phyloP scores from a whole-genome alignment of 2,888 invertebrate genomes.

The Drosophila dives region DNA sequence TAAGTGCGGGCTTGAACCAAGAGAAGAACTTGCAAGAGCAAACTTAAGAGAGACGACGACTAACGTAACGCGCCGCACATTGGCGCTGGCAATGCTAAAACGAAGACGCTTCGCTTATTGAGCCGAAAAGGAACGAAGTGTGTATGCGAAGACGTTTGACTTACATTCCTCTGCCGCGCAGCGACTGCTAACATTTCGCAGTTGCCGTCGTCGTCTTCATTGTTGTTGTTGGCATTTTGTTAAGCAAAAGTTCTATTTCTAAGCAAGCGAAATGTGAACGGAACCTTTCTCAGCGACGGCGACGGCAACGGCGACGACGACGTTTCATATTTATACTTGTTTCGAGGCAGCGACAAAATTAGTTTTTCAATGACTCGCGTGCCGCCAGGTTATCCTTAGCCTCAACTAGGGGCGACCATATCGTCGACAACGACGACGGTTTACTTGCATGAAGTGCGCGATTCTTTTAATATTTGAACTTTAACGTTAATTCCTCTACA shows the following conservation, averaged over 20 bases:
- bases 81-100: conserved; percentile 20
- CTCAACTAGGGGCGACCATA: conserved; percentile 17
- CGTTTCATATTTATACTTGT: conserved; percentile 83
- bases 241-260: conserved; percentile 79
- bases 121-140: conserved; percentile 57
- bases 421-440: conserved; percentile 2
- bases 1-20: background rate
- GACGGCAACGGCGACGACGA: background rate
- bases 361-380: conserved; percentile 84
- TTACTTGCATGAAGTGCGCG: background rate
- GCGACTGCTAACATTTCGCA: conserved; percentile 22
- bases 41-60: conserved; percentile 51
- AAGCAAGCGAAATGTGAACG: conserved; percentile 67
- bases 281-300: conserved; percentile 63
- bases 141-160: conserved; percentile 72
- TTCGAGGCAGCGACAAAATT: conserved; percentile 78
- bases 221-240: conserved; percentile 21
- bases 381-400: conserved; percentile 73
- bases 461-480: background rate
- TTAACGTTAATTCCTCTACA: background rate
- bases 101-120: conserved; percentile 57
- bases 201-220: conserved; percentile 5
- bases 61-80: conserved; percentile 6
- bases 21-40: conserved; percentile 29
- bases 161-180: conserved; percentile 64